Base-by-base conservation (phyloP, 2,797 vertebrate species). In the Dermochelys coriacea region DNA sequence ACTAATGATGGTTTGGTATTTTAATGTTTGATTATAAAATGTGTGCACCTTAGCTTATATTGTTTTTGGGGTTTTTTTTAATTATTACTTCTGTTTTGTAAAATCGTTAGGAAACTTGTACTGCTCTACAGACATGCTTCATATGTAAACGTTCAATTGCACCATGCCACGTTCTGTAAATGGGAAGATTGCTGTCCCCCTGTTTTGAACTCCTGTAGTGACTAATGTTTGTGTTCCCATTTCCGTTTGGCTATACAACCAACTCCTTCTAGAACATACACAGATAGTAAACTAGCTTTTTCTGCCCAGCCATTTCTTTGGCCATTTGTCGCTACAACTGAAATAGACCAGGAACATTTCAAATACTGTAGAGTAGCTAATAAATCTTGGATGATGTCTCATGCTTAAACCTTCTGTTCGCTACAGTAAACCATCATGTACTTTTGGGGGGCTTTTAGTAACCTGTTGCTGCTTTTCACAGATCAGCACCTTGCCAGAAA, bases 111-210 rank as follows among this genome's bases (percentile, higher is more conserved):
- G 82, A 96, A 90, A 86, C 82, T n/a, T 87, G 34, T 95, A 87
- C 84, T 92, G 85, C 71, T 97, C 85, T 95, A 86, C 91, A 91
- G 82, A 90, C 21, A 31, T 57, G 94, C 96, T 97, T 96, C 95
- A 61, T 96, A 94, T 87, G 91, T 93, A 91, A 95, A 84, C 93
- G 78, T 81, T 88, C 96, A 94, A 86, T 92, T 96, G 87, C 95
- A 97, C 93, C 96, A 93, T 94, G 79, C 80, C 96, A 96, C 95
- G 96, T 96, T 96, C 91, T 96, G 93, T 96, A 94, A 94, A 95
- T 95, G 84, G 83, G 87, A 96, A 71, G 92, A 86, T 86, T 52
- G 83, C 85, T 95, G 57, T 34, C 82, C 68, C 49, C 12, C 7
- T 47, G 50, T 94, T 95, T 97, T 93, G 51, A 97, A 92, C 81